Base-by-base conservation (phyloP, 2,797 vertebrate species). In the Gobionotothen gibberifrons region DNA sequence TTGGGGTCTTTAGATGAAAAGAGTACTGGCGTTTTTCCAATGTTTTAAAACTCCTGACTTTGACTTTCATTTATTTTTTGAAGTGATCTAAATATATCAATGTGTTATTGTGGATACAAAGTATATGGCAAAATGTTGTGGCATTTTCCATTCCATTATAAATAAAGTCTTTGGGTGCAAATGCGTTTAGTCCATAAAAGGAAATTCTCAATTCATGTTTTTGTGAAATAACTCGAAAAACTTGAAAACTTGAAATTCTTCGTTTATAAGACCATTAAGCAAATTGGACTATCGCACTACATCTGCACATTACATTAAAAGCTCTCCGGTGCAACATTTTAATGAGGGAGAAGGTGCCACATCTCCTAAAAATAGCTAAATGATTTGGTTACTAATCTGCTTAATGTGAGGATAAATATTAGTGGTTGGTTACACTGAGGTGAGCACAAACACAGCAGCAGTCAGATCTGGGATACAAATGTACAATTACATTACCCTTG, bases 381-480 rank as follows among this genome's bases (percentile, higher is more conserved):
- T 57, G 2, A 72, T 9, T 72, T 15, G 4, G 26, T 9, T 13
- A 22, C 42, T 72, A 74, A 74, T 69, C 62, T 62, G 42, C 29
- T 61, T 52, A 59, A 69, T 75, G 39, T 76, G 56, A 72, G 43
- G 59, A 62, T 58, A 39, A 47, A 60, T 69, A 52, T 14, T 67
- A 16, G 51, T 57, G 40, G 48, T 14, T 58, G 68, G 32, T 19
- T 36, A 64, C 46, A 36, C 32, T 66, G 61, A 61, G 62, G 19
- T 8, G 39, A 66, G 44, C 29, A 49, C 17, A 29, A 48, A 69
- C 10, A 46, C 32, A 59, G 22, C 46, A 6, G 47, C 42, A 42
- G 53, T 39, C 22, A 39, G 39, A 66, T 57, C 21, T 57, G 32
- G 48, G 52, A 59, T 54, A 32, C 48, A 32, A 63, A 53, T 11